Evolutionary conservation across 2,888 invertebrate genomes (phyloP), one percentile per base, ranked within the genome.

Genomic region (Lasioglossum villosulum): DNA sequence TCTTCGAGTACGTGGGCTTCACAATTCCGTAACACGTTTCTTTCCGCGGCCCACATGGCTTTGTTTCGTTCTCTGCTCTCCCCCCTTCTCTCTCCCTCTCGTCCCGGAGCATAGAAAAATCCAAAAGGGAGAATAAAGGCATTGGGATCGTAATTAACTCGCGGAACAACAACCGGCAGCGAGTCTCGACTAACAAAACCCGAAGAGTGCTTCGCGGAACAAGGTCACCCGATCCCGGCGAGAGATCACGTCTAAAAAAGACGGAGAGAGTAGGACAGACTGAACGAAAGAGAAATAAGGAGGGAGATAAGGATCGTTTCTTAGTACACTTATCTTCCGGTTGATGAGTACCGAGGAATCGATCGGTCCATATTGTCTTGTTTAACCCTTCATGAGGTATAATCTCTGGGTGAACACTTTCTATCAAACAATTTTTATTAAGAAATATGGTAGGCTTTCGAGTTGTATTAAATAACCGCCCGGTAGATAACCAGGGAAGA

Each of bases 191-290:
- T 78, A 75, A 83, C 72, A 82, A 84, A 78, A 66, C 63, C 45
- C 37, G 23, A 63, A 30, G 66, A 87, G 83, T 78, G 66, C 66
- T 79, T n/a, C 37, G 74, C 19, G 27, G 71, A 87, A 88, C 73
- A 86, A 88, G 88, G 88, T 83, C 88, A 83, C 82, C 72, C 76
- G 80, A 84, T 75, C 72, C 70, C 77, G 83, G 78, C 68, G 83
- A 86, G 78, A 74, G 63, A 63, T 63, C 63, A 63, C 63, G 42
- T 81, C 78, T 68, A 34, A 34, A 68, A 68, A 68, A 37, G 68
- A 68, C 34, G 34, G 10, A 4, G 63, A 80, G 75, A 45, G 23
- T 34, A 66, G 59, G 52, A 23, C 23, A 23, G 48, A 23, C 8
- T 23, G 48, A 48, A 23, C 23, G 48, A 8, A 83, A 70, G 42